A percentile compares a stretch with the other conserved stretches of the same genome.
Conservation (phyloP, 2,113 vertebrate species). For the Hydrolagus affinis region DNA sequence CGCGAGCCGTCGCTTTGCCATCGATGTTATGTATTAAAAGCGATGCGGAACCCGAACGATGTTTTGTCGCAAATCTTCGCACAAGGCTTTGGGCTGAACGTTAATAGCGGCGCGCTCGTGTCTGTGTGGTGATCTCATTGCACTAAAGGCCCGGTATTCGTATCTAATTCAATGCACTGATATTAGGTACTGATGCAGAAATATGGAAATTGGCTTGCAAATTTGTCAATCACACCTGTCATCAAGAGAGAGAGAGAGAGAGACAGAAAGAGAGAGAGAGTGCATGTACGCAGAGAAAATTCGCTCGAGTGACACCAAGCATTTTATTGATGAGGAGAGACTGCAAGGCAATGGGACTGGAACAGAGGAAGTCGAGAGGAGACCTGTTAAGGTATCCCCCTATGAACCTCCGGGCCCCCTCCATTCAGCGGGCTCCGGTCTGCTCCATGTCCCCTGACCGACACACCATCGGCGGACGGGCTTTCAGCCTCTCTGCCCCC, state of each 20-base stretch:
- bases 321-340: not conserved
- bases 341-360: not conserved
- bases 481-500: no score
- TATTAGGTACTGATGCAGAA: no score
- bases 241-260: not conserved
- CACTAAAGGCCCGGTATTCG: not conserved
- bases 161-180: not conserved
- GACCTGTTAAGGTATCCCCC: not conserved
- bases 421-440: no score
- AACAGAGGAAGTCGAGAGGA: not conserved
- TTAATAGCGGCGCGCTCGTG: not conserved
- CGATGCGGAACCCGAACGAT: not conserved
- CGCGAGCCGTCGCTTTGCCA: not conserved
- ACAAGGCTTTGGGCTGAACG: not conserved
- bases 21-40: not conserved
- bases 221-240: not conserved
- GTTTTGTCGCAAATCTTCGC: not conserved
- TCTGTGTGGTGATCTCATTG: not conserved
- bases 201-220: not conserved
- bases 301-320: not conserved
- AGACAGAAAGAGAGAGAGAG: constrained; percentile 32
- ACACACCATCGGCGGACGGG: no score
- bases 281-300: constrained; percentile 27
- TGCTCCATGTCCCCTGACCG: no score
- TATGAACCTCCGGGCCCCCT: no score